Base-by-base conservation (phyloP, 1,140 invertebrate genomes). In the Idris sp. region DNA sequence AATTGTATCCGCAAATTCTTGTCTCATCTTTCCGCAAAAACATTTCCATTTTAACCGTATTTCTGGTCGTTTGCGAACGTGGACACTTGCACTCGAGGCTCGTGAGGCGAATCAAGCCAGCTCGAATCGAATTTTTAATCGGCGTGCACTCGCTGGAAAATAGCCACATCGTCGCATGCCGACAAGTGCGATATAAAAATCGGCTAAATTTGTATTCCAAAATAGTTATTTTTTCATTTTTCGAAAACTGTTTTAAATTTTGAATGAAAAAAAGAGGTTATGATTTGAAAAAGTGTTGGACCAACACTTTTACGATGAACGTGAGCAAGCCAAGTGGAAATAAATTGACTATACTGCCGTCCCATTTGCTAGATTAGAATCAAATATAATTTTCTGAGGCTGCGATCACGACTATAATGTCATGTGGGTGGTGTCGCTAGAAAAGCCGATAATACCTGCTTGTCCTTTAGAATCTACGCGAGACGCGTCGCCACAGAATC, bases 111-210 rank as follows among this genome's bases (percentile, higher is more conserved):
- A 44, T 61, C 56, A 61, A 61, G 14, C 43, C 46, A 13, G 35
- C 25, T 56, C 26, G 59, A 81, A 85, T 86, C 83, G 82, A 82
- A 86, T 86, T 86, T 86, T 87, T 87, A 86, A 87, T 87, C 86
- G 84, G 80, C 79, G 84, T 77, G 83, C 86, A 87, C 77, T 87
- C 83, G 85, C 78, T 78, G 86, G 85, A 86, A 87, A 87, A 87
- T 87, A 86, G 84, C 85, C 85, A 86, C 84, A 86, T 84, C 73
- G 82, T 44, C 73, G 79, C 74, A 69, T 77, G 79, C 80, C 80
- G 80, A 81, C 74, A 81, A 82, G 78, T 80, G 31, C 33, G 43
- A n/a, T 15, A 44, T 10, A 30, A 33, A 72, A 74, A 10, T 62
- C n/a, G 10, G 1, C n/a, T 14, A 35, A 35, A 6, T 14, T n/a